Evolutionary conservation across 2,797 vertebrate genomes (phyloP), one percentile per base, ranked within the genome.

Genomic region (Spheniscus humboldti): DNA sequence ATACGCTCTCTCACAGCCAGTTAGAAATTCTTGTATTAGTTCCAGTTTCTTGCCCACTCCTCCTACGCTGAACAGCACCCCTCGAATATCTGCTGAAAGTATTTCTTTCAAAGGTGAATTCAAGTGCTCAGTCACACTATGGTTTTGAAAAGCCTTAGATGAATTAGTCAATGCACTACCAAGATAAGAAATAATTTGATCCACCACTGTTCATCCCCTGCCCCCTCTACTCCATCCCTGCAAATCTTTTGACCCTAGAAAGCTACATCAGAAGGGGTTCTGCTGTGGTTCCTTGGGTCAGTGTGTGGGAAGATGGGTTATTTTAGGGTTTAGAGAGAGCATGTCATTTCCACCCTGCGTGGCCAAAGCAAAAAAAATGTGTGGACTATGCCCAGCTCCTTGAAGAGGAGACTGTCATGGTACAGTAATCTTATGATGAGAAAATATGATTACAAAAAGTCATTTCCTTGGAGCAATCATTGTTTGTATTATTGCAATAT

Each of bases 71-170:
- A 91, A 28, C 17, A 69, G 5, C 3, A 5, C 7, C 11, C 13
- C 56, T 79, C 20, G 43, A 62, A 18, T 2, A 4, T 23, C 41
- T 47, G 35, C 31, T 86, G 41, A 50, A 72, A 81, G 4, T 39
- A 13, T 78, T 88, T 84, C 11, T 78, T 85, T 86, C 41, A 78
- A 75, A 81, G 25, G 4, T 5, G 6, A 84, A 50, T 53, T 9
- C 23, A 60, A 64, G 8, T 0, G 0, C 31, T 67, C 17, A 11
- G 28, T 71, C 39, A 55, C 10, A 37, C 30, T 25, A 37, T 0
- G 0, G 5, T 57, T 93, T 77, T 81, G 33, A 37, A 78, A 68
- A 41, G 4, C 5, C 27, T 68, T 75, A 37, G 35, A 18, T 62
- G 7, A 1, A 5, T 66, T 48, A 27, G 23, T 59, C 17, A 41